Conservation (phyloP, 2,113 vertebrate genomes). For the Rhombomys opimus region DNA sequence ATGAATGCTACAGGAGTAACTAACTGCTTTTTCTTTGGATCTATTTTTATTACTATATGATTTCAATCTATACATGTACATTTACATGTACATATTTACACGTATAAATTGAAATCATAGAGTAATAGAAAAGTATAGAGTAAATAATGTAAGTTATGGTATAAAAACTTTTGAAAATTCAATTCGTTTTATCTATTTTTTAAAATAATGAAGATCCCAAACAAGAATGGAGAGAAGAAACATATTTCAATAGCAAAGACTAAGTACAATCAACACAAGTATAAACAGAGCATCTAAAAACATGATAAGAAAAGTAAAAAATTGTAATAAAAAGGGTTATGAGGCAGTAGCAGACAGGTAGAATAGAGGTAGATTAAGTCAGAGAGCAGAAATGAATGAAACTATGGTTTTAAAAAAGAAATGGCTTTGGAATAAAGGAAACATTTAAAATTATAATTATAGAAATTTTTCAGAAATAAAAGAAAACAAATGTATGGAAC, state of each 20-base stretch:
- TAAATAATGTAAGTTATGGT: neutral
- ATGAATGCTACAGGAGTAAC: neutral
- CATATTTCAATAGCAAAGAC: neutral
- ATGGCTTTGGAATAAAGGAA: slow-evolving; percentile 15
- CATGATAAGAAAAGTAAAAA: neutral
- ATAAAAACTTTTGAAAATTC: neutral
- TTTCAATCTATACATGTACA: neutral
- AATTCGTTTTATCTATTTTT: neutral
- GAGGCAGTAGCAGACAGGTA: neutral
- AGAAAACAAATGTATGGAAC: slow-evolving; percentile 28
- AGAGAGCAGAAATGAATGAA: neutral
- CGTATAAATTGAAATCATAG: no score
- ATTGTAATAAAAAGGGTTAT: neutral
- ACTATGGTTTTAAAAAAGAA: neutral
- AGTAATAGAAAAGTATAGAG: neutral
- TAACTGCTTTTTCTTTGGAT: neutral
- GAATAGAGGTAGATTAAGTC: neutral
- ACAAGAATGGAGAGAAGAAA: neutral
- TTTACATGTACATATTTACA: neutral
- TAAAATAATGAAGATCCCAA: neutral
- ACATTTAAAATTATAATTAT: slow-evolving; percentile 35
- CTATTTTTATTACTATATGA: slow-evolving; percentile 22
- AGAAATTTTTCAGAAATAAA: neutral
- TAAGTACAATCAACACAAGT: neutral
- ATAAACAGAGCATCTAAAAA: neutral